Percentiles rank a stretch among this genome's conserved stretches.
Evolutionary conservation across 2,797 vertebrate genomes (phyloP).

Genomic region (Antennarius maculatus): DNA sequence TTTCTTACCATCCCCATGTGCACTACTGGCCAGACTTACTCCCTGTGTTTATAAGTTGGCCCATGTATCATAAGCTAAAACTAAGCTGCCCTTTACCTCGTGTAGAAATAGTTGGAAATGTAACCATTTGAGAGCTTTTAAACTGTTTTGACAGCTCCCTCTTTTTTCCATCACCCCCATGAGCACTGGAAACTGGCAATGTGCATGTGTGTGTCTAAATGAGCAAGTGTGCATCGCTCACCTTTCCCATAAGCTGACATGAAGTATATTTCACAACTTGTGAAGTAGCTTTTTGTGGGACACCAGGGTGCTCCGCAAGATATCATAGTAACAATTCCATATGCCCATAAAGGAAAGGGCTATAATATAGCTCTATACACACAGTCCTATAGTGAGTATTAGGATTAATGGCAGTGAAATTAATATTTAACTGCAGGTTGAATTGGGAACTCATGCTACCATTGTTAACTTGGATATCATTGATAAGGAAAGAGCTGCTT

Average conservation of each 20-base stretch:
- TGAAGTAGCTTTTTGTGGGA: slow-evolving; percentile 71
- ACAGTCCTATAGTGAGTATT: slow-evolving; percentile 43
- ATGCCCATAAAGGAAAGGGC: slow-evolving; percentile 53
- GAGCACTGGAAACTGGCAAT: slow-evolving; percentile 73
- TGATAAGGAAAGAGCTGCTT: slow-evolving; percentile 42
- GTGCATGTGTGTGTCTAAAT: slow-evolving; percentile 63
- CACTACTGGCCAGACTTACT: slow-evolving; percentile 70
- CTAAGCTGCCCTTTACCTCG: slow-evolving; percentile 78
- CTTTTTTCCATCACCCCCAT: slow-evolving; percentile 75
- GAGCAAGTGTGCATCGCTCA: slow-evolving; percentile 65
- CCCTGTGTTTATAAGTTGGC: slow-evolving; percentile 79
- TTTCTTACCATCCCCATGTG: slow-evolving; percentile 74
- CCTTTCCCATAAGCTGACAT: slow-evolving; percentile 73
- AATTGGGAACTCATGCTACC: slow-evolving; percentile 33
- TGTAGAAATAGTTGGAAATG: slow-evolving; percentile 79
- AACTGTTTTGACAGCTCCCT: slow-evolving; percentile 80
- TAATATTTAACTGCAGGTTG: slow-evolving; percentile 54
- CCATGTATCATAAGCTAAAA: slow-evolving; percentile 74
- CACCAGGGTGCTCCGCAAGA: slow-evolving; percentile 55
- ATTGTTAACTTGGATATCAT: slow-evolving; percentile 45
- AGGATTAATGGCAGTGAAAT: slow-evolving; percentile 52
- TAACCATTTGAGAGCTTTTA: slow-evolving; percentile 75
- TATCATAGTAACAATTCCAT: slow-evolving; percentile 64
- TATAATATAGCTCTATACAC: slow-evolving; percentile 49
- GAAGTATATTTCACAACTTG: slow-evolving; percentile 77